Conservation (phyloP, 2,113 vertebrate species). For the Neogobius melanostomus region DNA sequence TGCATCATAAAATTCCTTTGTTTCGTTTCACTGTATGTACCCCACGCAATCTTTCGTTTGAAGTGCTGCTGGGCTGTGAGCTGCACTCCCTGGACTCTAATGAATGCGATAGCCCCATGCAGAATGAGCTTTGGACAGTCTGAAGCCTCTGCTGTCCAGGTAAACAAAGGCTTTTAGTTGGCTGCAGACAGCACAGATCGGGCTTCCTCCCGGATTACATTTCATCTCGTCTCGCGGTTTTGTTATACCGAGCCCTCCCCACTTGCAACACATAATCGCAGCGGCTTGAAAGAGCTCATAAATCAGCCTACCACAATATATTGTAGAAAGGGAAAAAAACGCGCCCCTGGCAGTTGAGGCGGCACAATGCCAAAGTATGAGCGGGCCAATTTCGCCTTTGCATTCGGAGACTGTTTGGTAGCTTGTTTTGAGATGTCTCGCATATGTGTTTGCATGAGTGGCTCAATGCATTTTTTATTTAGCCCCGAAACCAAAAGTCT, state of each 20-base stretch:
- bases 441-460: constrained; percentile 18
- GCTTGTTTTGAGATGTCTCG: constrained; percentile 30
- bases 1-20: constrained; percentile 21
- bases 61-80: constrained; percentile 21
- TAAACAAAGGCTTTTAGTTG: constrained; percentile 62
- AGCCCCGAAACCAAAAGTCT: constrained; percentile 6
- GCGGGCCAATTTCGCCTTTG: constrained; percentile 47
- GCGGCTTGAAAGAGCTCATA: constrained; percentile 63
- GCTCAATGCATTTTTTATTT: constrained; percentile 16
- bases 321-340: constrained; percentile 46
- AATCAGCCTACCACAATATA: constrained; percentile 65
- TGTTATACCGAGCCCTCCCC: constrained; percentile 42
- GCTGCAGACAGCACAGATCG: constrained; percentile 38
- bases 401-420: constrained; percentile 26
- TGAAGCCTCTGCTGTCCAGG: constrained; percentile 48
- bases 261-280: constrained; percentile 52
- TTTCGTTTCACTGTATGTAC: constrained; percentile 26
- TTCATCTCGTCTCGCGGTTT: constrained; percentile 51
- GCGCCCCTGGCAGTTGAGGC: constrained; percentile 56
- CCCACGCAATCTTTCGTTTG: constrained; percentile 21
- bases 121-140: constrained; percentile 56
- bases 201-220: constrained; percentile 59
- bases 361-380: constrained; percentile 50
- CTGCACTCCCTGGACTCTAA: constrained; percentile 29
- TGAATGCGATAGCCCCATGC: constrained; percentile 47